Evolutionary conservation across 2,888 invertebrate species (phyloP), one percentile per base, ranked within the genome.

Genomic region (Globia sparganii): DNA sequence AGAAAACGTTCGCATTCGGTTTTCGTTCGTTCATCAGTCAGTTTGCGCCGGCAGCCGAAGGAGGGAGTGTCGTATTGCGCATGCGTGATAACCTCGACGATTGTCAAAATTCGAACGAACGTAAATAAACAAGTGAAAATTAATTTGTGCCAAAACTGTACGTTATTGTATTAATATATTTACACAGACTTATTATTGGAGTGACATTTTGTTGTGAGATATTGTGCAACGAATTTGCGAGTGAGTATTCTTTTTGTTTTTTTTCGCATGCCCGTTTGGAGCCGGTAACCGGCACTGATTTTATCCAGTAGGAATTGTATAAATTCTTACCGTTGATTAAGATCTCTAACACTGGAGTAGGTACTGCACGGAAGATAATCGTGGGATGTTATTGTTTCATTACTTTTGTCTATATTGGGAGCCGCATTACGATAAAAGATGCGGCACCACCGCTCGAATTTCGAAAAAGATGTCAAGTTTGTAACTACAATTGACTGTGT

Each of bases 51-150:
- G 91, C 91, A 91, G 92, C 89, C 90, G 87, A 76, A 86, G 88
- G 75, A 88, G 90, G 91, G 81, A 86, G 88, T 86, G 90, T 87
- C 58, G 90, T 82, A 85, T 65, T 91, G 92, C 96, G 96, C 96
- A 95, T 95, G 95, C 95, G 96, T 87, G 72, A 78, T 88, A 85
- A 83, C 86, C 81, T 85, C 88, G 84, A 92, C 91, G 89, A 92
- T 93, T 93, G 94, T 94, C 94, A 93, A 91, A 91, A 91, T 92
- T 92, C 92, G 92, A 93, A 92, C 91, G 90, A 91, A 94, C 93
- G 95, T 94, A 95, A 95, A 95, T 94, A 96, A 95, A 95, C 94
- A 94, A 95, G 94, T 95, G 95, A 92, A 90, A 90, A 84, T 80
- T 78, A 89, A 90, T 89, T 91, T 90, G 95, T 93, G 91, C 90